These are phyloP conservation scores for Cataglyphis albicans DNA, from an alignment of 2,888 invertebrate genomes.

Conservation along the genomic window DNA sequence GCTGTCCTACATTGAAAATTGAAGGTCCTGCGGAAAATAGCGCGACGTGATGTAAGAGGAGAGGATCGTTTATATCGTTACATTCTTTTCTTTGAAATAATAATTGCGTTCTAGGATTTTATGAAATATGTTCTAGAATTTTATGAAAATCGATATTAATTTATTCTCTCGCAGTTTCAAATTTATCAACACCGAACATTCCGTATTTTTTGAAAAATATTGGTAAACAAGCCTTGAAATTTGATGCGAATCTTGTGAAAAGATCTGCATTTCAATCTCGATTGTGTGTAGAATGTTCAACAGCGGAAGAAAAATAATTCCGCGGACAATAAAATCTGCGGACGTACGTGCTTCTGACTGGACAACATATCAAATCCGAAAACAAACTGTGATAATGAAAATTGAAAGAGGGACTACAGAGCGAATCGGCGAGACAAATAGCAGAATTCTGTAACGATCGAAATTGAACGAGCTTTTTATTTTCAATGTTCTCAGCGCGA, in stretches of 20 bases:
- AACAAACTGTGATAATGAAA: constrained; percentile 73
- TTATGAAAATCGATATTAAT: background rate
- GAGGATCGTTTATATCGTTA: constrained; percentile 6
- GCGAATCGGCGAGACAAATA: constrained; percentile 63
- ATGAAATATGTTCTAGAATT: background rate
- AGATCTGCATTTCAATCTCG: constrained; percentile 22
- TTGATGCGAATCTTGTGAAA: constrained; percentile 15
- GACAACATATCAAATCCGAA: constrained; percentile 61
- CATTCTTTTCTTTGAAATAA: background rate
- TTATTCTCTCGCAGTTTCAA: background rate
- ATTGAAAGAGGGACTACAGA: constrained; percentile 68
- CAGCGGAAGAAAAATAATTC: constrained; percentile 34
- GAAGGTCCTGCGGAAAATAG: constrained; percentile 61
- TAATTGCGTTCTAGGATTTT: no score
- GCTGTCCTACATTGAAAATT: constrained; percentile 66
- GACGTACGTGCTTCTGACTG: constrained; percentile 50
- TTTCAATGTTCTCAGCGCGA: constrained; percentile 57
- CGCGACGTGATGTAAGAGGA: constrained; percentile 40
- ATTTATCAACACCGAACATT: background rate
- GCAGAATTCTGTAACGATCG: constrained; percentile 65
- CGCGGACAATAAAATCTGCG: constrained; percentile 40
- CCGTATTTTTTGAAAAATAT: background rate
- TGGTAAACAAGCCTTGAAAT: background rate
- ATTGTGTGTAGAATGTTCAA: background rate
- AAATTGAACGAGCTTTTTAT: constrained; percentile 66